These are phyloP conservation scores for Varanus salvator DNA, from an alignment of 2,113 vertebrate species.

Conservation along the genomic window DNA sequence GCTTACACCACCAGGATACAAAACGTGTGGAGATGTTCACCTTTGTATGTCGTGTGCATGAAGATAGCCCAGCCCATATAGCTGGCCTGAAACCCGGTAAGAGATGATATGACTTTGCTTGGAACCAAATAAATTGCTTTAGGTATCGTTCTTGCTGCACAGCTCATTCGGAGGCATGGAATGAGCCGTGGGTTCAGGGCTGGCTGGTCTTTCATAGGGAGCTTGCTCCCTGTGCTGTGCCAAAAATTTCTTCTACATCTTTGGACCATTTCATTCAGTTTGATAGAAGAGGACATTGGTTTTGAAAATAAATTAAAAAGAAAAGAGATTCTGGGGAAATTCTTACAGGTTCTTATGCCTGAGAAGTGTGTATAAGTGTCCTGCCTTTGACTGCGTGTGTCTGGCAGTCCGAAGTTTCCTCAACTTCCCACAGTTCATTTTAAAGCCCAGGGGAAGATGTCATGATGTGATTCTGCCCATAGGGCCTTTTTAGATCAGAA, in stretches of 20 bases:
- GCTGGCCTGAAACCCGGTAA: conserved; percentile 92
- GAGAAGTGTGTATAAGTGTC: too few relatives aligned
- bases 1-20: conserved; percentile 91
- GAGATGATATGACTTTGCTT: conserved; percentile 37
- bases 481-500: too few relatives aligned
- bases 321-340: background rate
- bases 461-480: too few relatives aligned
- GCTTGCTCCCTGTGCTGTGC: background rate
- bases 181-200: background rate
- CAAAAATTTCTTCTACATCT: too few relatives aligned
- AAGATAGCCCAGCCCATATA: conserved; percentile 86
- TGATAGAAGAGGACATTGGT: too few relatives aligned
- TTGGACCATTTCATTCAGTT: too few relatives aligned
- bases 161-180: background rate
- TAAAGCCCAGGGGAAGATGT: too few relatives aligned
- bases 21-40: conserved; percentile 97
- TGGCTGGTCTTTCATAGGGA: background rate
- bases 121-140: background rate
- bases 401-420: too few relatives aligned
- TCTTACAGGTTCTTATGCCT: too few relatives aligned
- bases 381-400: too few relatives aligned
- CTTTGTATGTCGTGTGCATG: conserved; percentile 92
- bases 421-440: too few relatives aligned
- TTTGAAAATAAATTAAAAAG: too few relatives aligned
- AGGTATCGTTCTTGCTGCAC: background rate